A percentile compares a stretch with the other conserved stretches of the same genome.
Conservation (phyloP, 2,888 invertebrate genomes). For the Odontocerum albicorne region DNA sequence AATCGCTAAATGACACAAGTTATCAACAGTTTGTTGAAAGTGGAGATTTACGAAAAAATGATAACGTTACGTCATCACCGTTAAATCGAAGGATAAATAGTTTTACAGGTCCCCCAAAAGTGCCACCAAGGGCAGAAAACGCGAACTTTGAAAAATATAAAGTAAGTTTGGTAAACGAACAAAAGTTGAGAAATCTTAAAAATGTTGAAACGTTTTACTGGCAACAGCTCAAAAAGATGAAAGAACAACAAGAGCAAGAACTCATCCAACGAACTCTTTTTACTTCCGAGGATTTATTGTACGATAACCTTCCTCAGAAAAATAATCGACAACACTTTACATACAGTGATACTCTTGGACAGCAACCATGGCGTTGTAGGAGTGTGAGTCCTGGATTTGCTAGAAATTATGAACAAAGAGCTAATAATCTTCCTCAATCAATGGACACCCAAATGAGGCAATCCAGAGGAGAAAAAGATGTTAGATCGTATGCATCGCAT, state of each 20-base stretch:
- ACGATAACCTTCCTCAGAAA: background rate
- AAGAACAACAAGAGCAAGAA: constrained; percentile 63
- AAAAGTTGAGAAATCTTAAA: constrained; percentile 59
- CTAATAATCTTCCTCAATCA: constrained; percentile 46
- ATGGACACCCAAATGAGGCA: constrained; percentile 11
- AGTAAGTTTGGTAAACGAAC: constrained; percentile 32
- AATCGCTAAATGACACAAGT: constrained; percentile 34
- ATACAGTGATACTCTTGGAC: background rate
- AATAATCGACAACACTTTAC: background rate
- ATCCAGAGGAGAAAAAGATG: background rate
- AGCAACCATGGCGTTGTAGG: constrained; percentile 45
- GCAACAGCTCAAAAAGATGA: constrained; percentile 66
- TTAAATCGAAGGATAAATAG: constrained; percentile 18
- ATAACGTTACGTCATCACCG: constrained; percentile 22
- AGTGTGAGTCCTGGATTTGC: constrained; percentile 50
- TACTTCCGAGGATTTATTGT: constrained; percentile 14
- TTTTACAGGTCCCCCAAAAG: too few species aligned
- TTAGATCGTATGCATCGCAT: too few species aligned
- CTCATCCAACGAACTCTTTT: constrained; percentile 43
- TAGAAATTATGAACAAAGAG: constrained; percentile 42
- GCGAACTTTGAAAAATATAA: background rate
- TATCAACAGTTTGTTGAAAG: constrained; percentile 10
- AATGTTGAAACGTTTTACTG: constrained; percentile 69
- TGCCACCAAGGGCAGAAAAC: background rate
- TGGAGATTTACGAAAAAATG: constrained; percentile 1